Evolutionary conservation across 2,797 vertebrate genomes (phyloP).

Genomic region (Protonibea diacanthus): DNA sequence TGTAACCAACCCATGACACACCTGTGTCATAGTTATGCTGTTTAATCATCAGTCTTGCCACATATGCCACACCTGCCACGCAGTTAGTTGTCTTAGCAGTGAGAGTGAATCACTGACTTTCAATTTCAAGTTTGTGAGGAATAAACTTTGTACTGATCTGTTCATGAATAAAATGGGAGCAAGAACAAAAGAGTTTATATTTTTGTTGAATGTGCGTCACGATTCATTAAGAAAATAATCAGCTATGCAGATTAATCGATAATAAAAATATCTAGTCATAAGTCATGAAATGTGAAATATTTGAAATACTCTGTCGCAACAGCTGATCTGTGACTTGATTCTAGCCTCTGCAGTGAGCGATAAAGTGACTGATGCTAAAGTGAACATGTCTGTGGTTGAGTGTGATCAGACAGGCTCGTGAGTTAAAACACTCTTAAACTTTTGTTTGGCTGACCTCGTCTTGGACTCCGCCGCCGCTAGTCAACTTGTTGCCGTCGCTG

Average conservation of each 20-base stretch:
- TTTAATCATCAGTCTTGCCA: no score
- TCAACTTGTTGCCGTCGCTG: constrained; percentile 96
- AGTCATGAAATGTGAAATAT: no score
- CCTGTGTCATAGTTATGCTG: no score
- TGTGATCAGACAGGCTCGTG: neutral
- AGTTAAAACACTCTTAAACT: constrained; percentile 11
- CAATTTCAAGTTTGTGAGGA: no score
- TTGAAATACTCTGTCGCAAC: neutral
- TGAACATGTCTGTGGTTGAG: constrained; percentile 19
- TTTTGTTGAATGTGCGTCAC: no score
- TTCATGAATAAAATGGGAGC: no score
- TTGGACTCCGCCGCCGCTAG: constrained; percentile 92
- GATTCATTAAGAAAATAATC: neutral
- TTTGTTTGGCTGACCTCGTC: constrained; percentile 90
- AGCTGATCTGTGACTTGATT: neutral
- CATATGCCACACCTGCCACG: no score
- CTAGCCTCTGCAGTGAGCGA: neutral
- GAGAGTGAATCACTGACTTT: no score
- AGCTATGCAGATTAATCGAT: neutral
- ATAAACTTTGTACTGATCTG: no score
- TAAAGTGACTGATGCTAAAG: constrained; percentile 28
- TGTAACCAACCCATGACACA: no score
- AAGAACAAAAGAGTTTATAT: no score
- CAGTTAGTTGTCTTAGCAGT: no score
- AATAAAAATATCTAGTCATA: neutral